phyloP scores from a whole-genome alignment of 2,113 vertebrate genomes.

The Dasypus novemcinctus region DNA sequence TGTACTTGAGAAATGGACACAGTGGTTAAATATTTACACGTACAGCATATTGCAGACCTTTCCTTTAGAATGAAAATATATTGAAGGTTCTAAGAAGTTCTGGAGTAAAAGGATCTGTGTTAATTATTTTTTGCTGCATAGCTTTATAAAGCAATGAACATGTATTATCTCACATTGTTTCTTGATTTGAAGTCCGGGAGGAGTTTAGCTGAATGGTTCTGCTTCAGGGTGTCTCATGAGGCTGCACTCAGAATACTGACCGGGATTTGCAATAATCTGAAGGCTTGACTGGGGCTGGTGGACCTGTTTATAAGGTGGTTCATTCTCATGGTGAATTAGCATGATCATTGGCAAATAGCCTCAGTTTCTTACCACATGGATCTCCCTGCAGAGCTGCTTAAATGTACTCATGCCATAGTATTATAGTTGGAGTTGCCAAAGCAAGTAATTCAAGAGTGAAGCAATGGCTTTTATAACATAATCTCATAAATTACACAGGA shows the following conservation, averaged over 20 bases:
- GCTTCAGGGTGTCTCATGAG: background rate
- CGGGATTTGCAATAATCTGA: background rate
- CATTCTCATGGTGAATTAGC: background rate
- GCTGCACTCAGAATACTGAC: background rate
- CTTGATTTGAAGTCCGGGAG: background rate
- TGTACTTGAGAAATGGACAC: background rate
- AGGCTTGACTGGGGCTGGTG: background rate
- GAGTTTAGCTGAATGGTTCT: background rate
- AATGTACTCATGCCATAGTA: background rate
- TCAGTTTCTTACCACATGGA: background rate
- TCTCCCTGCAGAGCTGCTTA: background rate
- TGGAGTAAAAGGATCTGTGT: background rate
- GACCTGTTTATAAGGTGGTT: background rate
- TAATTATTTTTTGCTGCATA: background rate
- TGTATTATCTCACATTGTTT: background rate
- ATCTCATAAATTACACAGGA: background rate
- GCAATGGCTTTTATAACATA: background rate
- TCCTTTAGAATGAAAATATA: background rate
- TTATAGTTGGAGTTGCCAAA: background rate
- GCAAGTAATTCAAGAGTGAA: background rate
- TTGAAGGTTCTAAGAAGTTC: background rate
- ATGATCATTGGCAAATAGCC: fast-evolving
- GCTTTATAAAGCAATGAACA: background rate
- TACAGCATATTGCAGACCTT: background rate
- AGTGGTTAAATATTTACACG: background rate